A percentile compares a stretch with the other conserved stretches of the same genome.
Conservation (phyloP, 2,113 vertebrate species). For the Accipiter cooperii region DNA sequence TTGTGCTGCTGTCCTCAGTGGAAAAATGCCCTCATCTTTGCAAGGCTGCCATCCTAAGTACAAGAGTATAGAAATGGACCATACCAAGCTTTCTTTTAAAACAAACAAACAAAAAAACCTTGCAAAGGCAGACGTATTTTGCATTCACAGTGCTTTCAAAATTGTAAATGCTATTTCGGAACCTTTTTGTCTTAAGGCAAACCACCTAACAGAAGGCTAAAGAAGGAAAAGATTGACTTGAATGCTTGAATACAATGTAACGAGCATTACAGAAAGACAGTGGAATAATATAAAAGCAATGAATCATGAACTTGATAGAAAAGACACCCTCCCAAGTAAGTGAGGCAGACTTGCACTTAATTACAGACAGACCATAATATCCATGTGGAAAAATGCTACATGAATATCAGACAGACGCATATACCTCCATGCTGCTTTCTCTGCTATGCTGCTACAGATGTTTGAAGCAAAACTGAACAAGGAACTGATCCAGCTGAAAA, state of each 20-base stretch:
- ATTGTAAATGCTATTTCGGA: not conserved
- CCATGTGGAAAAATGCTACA: not conserved
- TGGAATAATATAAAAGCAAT: not conserved
- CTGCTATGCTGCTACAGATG: not conserved
- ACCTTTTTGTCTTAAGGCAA: not conserved
- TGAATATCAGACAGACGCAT: not conserved
- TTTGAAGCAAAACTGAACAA: not conserved
- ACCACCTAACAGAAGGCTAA: not conserved
- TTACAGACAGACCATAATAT: not conserved
- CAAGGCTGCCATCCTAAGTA: not conserved
- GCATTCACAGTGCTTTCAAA: not conserved
- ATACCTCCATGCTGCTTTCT: not conserved
- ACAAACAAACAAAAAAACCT: not conserved
- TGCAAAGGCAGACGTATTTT: not conserved
- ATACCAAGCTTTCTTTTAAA: not conserved
- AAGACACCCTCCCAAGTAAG: not conserved
- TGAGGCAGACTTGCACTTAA: not conserved
- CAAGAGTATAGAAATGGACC: not conserved
- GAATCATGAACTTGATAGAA: not conserved
- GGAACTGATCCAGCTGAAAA: not conserved
- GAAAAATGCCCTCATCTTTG: not conserved
- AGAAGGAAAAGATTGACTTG: not conserved
- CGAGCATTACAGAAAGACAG: not conserved
- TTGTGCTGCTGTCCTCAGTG: not conserved
- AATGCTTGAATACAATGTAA: not conserved